Base-by-base conservation (phyloP, 2,797 vertebrate species). In the Eremophila alpestris region DNA sequence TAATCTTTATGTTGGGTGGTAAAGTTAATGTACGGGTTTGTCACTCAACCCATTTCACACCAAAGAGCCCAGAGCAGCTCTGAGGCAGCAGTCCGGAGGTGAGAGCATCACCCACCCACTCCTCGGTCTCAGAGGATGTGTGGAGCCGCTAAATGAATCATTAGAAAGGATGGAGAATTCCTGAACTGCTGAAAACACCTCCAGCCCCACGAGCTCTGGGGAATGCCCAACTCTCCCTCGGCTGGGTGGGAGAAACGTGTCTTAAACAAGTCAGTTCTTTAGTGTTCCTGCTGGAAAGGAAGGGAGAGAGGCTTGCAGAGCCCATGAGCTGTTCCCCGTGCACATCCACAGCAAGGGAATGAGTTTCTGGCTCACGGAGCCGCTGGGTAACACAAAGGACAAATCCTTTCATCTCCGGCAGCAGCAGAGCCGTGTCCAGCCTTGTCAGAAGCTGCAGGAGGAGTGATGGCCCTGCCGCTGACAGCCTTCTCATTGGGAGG, bases 401-500 rank as follows among this genome's bases (percentile, higher is more conserved):
- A 70, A 59, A 4, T 92, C 52, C 82, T 94, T 93, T 91, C 24
- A 95, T 96, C 90, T 95, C 89, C 86, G 38, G 14, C 58, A 83
- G 94, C 92, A 90, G 94, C 76, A 73, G 8, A 13, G 85, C 9
- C 2, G 87, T 83, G 18, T 38, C 83, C 91, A 30, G 52, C 49
- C 77, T 84, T 97, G 97, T 96, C 97, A 97, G 88, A 73, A 21
- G 23, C 91, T 82, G 87, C 82, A 27, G 94, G 71, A 96, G 97
- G 95, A 97, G 88, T 94, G 97, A 97, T 93, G 96, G 93, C 84
- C 23, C 2, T 51, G 75, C 95, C 71, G 88, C 95, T 98, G 97
- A 97, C 97, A 98, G 92, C 87, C 95, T 97, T 90, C 95, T 97
- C 97, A 97, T 96, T 97, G 96, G 96, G 96, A 62, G 10, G 94